Percentiles rank a stretch among this genome's conserved stretches.
Conservation (phyloP, 92 coral and sea anemone species). For the Zoanthus sociatus region DNA sequence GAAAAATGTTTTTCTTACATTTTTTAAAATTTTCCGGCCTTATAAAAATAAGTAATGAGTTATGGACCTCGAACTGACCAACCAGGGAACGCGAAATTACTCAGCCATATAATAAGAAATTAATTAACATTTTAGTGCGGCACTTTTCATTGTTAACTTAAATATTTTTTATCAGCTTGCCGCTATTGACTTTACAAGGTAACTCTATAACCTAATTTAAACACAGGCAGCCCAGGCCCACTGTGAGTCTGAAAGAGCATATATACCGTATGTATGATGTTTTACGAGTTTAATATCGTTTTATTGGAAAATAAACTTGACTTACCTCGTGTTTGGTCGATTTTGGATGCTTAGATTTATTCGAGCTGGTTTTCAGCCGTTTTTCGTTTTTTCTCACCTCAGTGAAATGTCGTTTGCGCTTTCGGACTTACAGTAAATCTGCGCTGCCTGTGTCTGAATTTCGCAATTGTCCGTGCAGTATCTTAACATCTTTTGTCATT, state of each 20-base stretch:
- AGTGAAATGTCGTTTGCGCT: no score
- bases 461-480: no score
- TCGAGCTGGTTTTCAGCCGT: conserved; percentile 9
- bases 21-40: no score
- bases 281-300: background rate
- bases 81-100: no score
- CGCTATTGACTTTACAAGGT: background rate
- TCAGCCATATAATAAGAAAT: no score
- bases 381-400: background rate
- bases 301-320: background rate
- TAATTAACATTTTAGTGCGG: no score
- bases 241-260: background rate
- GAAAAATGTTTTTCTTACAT: no score
- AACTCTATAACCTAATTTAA: background rate
- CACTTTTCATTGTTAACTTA: background rate
- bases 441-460: no score
- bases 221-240: background rate
- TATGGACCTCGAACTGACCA: no score
- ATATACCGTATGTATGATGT: background rate
- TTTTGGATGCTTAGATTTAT: background rate
- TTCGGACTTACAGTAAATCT: no score
- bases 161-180: background rate
- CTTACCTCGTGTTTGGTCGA: background rate
- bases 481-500: no score
- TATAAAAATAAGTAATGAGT: no score